Base-by-base conservation (phyloP, 2,113 vertebrate genomes). In the Morphnarchus princeps region DNA sequence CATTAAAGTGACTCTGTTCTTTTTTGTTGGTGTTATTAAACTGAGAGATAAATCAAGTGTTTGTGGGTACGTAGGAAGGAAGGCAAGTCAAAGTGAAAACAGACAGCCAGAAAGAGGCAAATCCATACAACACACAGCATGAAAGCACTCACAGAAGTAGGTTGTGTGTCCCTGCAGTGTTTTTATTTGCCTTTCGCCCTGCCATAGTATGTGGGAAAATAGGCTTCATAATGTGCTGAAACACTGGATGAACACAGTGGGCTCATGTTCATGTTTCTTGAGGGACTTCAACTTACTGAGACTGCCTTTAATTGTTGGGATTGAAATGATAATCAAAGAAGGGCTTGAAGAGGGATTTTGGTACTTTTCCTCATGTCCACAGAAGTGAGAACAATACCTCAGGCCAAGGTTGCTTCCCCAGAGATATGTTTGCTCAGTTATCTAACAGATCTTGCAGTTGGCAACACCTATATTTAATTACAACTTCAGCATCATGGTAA, bases 401-500 rank as follows among this genome's bases (percentile, higher is more conserved):
- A 70, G 82, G 94, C n/a, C 50, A 66, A 80, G 54, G 67, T 88
- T 72, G 59, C 79, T 94, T 95, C 74, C 66, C 70, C 34, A 77
- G 87, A 80, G 89, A 55, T 31, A 13, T 7, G 24, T 87, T 82
- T 87, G 84, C 83, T 91, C 58, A 50, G 54, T 73, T 92, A 87
- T 73, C 73, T 72, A 76, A 77, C 73, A 80, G 65, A 73, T 76
- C 91, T 84, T 81, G 74, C 78, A 82, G 50, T 83, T 94, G 89
- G 81, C 89, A 94, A 58, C 62, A 61, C 59, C 92, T 80, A 6
- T 31, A 83, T 94, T 89, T 95, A 96, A 89, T 92, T 91, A 92
- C 81, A 59, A 7, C 61, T 95, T 77, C 73, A 87, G 67, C 78
- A 19, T 80, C 78, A 15, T 6, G 22, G 66, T 89, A 93, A 88